Evolutionary conservation across 2,888 invertebrate species (phyloP), one percentile per base, ranked within the genome.

Genomic region (Lysandra bellargus): DNA sequence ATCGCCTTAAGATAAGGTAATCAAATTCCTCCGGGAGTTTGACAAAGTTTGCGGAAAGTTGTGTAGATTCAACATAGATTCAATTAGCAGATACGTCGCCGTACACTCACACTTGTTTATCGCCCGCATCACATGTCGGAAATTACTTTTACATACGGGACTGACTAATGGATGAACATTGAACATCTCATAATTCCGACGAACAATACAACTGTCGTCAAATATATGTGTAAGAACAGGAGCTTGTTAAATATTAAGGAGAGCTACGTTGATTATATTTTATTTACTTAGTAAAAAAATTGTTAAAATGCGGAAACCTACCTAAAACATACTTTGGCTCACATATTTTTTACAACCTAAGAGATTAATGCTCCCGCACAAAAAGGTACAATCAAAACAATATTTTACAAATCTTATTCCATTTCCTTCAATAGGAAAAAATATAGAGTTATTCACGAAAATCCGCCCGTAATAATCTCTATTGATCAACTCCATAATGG

Each of bases 61-160:
- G 86, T 85, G 86, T 33, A 86, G 92, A 93, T 93, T 93, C 91
- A 93, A 93, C 85, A 86, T 30, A 86, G 92, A 93, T 93, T 93
- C 91, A 93, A 93, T 93, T 93, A 93, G 88, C 83, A 91, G 93
- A 92, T 92, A 92, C 85, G 87, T 83, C 84, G 85, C 82, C 83
- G 79, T 72, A 73, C 79, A 57, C 57, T 57, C 74, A 78, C 78
- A 69, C 69, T 40, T 75, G 76, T 57, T 76, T 76, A 76, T 76
- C 57, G 33, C 57, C 76, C 76, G 33, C 49, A 76, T 76, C 76
- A 76, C 30, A 75, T 76, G 76, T 76, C 57, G 33, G 76, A 33
- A 76, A 53, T 57, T 75, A 75, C 69, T 75, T 75, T 75, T 76
- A 76, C 57, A 76, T 76, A 57, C 76, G 69, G 14, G 33, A 12